phyloP scores from a whole-genome alignment of 1,140 invertebrate species.

The Lepidurus arcticus region DNA sequence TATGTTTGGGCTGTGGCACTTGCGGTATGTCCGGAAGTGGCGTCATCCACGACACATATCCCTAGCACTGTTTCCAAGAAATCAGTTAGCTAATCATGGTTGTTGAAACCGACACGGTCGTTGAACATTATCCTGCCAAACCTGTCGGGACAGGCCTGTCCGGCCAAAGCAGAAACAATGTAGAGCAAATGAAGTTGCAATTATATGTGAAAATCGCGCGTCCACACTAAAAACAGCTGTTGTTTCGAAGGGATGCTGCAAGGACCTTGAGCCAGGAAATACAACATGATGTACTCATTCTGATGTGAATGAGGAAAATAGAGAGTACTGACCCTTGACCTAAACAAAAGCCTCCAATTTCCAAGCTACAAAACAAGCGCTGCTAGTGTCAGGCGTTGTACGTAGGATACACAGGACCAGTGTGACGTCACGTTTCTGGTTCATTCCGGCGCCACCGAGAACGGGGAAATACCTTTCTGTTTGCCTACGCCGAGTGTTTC shows the following conservation, averaged over 20 bases:
- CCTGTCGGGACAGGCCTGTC: too few relatives aligned
- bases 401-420: not conserved
- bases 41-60: not conserved
- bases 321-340: too few relatives aligned
- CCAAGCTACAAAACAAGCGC: not conserved
- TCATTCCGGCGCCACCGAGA: conserved; percentile 1
- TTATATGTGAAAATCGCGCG: too few relatives aligned
- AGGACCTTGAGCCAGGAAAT: too few relatives aligned
- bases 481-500: not conserved
- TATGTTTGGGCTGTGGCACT: not conserved
- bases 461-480: conserved; percentile 17
- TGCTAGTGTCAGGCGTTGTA: not conserved
- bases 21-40: conserved; percentile 12
- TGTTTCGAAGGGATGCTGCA: too few relatives aligned
- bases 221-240: too few relatives aligned
- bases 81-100: not conserved
- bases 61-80: not conserved
- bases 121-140: not conserved
- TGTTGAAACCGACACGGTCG: not conserved
- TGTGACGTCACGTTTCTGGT: not conserved
- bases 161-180: not conserved
- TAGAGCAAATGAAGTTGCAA: not conserved
- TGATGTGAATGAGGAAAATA: too few relatives aligned
- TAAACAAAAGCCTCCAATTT: too few relatives aligned
- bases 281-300: too few relatives aligned